Conservation (phyloP, 2,797 vertebrate species). For the Tinamus major region DNA sequence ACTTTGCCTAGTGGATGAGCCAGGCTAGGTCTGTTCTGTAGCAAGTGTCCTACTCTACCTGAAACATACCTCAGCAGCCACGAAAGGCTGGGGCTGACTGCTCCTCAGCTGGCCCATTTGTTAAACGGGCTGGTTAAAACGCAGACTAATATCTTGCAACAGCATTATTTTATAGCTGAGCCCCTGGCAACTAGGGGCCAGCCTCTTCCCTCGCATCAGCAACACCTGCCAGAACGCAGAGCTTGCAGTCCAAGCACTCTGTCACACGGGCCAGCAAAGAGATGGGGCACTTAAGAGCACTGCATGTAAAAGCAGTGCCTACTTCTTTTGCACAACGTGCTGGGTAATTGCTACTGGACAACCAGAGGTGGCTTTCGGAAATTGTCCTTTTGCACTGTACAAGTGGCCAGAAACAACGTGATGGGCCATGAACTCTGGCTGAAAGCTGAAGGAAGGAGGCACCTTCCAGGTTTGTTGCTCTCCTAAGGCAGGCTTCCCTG, state of each 20-base stretch:
- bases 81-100: neutral
- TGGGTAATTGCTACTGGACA: neutral
- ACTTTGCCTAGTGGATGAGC: neutral
- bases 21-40: neutral
- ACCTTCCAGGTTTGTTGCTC: neutral
- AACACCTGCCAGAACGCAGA: neutral
- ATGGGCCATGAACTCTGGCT: too few relatives aligned
- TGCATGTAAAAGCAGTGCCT: neutral
- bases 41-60: neutral
- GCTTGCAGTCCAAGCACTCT: rapidly evolving
- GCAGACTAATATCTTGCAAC: neutral
- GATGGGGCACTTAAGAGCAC: neutral
- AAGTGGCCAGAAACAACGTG: neutral
- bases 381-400: neutral
- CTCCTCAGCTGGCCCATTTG: neutral
- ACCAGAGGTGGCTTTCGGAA: neutral
- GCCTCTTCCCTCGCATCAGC: neutral
- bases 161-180: neutral
- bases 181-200: neutral
- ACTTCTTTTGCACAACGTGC: neutral
- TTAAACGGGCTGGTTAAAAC: neutral
- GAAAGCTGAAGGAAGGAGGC: neutral
- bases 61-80: neutral
- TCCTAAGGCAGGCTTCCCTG: neutral
- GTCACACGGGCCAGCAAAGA: neutral